phyloP scores from a whole-genome alignment of 2,113 vertebrate species.

The Dasyprocta punctata region DNA sequence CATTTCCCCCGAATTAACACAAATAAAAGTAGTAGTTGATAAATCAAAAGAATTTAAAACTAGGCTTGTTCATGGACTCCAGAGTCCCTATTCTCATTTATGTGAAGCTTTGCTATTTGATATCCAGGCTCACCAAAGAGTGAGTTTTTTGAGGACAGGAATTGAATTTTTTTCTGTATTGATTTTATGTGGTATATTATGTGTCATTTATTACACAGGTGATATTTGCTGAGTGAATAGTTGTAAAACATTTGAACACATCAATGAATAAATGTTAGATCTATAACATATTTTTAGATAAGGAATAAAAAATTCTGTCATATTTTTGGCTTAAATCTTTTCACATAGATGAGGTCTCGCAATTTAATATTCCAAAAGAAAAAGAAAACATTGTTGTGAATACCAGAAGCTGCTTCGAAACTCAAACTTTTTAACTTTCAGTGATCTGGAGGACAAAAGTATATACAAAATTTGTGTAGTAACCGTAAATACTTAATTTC shows the following conservation, averaged over 20 bases:
- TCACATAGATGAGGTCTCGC: background rate
- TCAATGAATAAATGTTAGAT: background rate
- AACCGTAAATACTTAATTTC: constrained; percentile 23
- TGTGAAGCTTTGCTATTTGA: background rate
- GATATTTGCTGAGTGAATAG: background rate
- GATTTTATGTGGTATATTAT: background rate
- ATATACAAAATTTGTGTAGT: background rate
- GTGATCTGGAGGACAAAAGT: constrained; percentile 16
- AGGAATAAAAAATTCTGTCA: background rate
- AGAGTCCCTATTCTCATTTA: background rate
- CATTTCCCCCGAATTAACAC: background rate
- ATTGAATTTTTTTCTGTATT: background rate
- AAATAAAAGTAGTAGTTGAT: background rate
- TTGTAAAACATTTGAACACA: background rate
- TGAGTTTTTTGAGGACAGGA: background rate
- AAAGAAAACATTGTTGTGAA: background rate
- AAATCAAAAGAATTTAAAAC: background rate
- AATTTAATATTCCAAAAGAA: background rate
- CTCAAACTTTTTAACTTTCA: constrained; percentile 10
- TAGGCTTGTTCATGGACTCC: background rate
- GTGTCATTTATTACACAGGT: background rate
- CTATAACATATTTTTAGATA: background rate
- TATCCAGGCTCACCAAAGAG: background rate
- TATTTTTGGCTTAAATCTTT: background rate
- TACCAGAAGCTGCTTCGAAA: background rate